Percentiles rank a stretch among this genome's conserved stretches.
Conservation (phyloP, 2,797 vertebrate species). For the Hydrolagus colliei region DNA sequence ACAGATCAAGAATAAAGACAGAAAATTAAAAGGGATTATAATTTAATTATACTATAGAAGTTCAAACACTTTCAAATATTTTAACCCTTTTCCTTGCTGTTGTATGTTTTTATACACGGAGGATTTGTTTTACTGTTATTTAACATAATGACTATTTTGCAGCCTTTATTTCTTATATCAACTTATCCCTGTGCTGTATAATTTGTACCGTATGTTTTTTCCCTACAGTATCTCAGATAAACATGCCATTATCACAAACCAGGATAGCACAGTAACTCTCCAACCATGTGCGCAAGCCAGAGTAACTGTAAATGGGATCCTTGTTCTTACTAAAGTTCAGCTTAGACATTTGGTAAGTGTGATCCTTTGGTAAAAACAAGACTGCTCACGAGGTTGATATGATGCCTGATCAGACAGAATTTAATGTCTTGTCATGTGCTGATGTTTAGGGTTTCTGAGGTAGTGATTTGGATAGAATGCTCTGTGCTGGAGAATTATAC, state of each 20-base stretch:
- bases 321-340: slow-evolving; percentile 54
- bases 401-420: too few relatives aligned
- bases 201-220: slow-evolving; percentile 21
- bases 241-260: slow-evolving; percentile 70
- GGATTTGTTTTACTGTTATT: neutral
- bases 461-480: too few relatives aligned
- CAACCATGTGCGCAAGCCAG: slow-evolving; percentile 60
- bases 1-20: too few relatives aligned
- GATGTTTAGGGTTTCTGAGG: too few relatives aligned
- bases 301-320: slow-evolving; percentile 67
- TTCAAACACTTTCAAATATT: too few relatives aligned
- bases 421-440: too few relatives aligned
- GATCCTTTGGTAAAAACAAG: neutral
- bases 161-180: neutral
- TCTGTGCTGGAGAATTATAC: too few relatives aligned
- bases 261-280: slow-evolving; percentile 57
- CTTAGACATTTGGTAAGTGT: slow-evolving; percentile 71
- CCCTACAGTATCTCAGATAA: slow-evolving; percentile 67
- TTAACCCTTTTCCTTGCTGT: neutral
- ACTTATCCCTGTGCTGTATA: neutral
- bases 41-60: too few relatives aligned
- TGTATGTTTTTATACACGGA: neutral
- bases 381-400: too few relatives aligned
- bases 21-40: too few relatives aligned
- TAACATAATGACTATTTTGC: neutral